These are phyloP conservation scores for Emmelina monodactyla DNA, from an alignment of 2,888 invertebrate genomes.

Conservation along the genomic window DNA sequence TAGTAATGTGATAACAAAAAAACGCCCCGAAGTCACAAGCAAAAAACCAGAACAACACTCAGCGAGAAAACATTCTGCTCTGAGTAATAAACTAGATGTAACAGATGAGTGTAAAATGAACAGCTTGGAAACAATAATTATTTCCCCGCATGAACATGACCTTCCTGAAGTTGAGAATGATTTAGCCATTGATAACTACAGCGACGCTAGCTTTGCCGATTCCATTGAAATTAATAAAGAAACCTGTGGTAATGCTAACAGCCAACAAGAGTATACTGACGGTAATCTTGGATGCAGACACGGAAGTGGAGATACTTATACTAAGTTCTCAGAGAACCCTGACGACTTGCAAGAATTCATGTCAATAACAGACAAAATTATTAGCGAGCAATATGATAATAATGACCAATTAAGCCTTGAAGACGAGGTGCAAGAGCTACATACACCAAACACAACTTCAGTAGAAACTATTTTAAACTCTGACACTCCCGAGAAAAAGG, in stretches of 20 bases:
- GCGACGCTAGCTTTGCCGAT: slow-evolving; percentile 30
- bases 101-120: not conserved
- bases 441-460: slow-evolving; percentile 49
- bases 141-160: too few relatives aligned
- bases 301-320: slow-evolving; percentile 55
- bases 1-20: too few relatives aligned
- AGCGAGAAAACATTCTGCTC: not conserved
- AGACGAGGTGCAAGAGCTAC: slow-evolving; percentile 29
- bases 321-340: slow-evolving; percentile 50
- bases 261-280: slow-evolving; percentile 17
- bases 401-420: slow-evolving; percentile 21
- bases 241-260: slow-evolving; percentile 20
- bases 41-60: not conserved
- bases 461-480: slow-evolving; percentile 34
- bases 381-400: slow-evolving; percentile 24
- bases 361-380: slow-evolving; percentile 45
- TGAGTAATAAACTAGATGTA: not conserved
- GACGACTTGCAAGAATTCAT: slow-evolving; percentile 52
- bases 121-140: too few relatives aligned
- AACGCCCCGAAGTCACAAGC: too few relatives aligned
- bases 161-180: slow-evolving; percentile 26
- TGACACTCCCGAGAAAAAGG: slow-evolving; percentile 6
- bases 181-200: slow-evolving; percentile 31
- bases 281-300: slow-evolving; percentile 27
- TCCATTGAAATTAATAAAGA: slow-evolving; percentile 29